A percentile compares a stretch with the other conserved stretches of the same genome.
These are phyloP conservation scores for Phalanger gymnotis DNA, from an alignment of 2,797 vertebrate species.

Conservation along the genomic window DNA sequence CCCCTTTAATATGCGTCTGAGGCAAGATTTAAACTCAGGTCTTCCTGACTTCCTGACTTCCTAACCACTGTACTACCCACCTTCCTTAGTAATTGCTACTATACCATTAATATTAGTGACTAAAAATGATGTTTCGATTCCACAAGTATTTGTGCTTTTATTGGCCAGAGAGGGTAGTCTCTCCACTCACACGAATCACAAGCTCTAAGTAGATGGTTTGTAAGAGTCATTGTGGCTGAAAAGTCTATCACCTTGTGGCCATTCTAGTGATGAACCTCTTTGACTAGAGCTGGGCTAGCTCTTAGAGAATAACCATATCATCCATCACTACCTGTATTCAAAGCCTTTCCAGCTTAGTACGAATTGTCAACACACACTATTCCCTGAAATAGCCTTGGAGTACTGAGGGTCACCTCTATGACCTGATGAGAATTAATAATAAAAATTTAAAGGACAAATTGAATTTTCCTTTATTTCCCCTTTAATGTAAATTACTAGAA, in stretches of 20 bases:
- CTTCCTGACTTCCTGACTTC: neutral
- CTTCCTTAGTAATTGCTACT: neutral
- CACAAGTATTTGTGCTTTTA: neutral
- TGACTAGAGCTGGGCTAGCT: neutral
- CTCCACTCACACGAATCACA: neutral
- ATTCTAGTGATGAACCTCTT: neutral
- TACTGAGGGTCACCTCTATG: neutral
- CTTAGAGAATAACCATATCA: neutral
- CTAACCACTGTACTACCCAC: neutral
- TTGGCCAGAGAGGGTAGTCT: neutral
- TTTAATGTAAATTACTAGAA: constrained; percentile 10
- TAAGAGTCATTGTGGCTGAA: neutral
- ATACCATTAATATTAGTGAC: neutral
- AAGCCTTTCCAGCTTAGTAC: neutral
- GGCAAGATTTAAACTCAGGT: neutral
- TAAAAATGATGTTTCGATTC: neutral
- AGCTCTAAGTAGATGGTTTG: neutral
- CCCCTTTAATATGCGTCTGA: neutral
- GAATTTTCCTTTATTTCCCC: neutral
- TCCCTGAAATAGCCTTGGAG: neutral
- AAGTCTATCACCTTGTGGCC: neutral
- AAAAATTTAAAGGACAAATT: neutral
- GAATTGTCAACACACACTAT: neutral
- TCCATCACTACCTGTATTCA: neutral
- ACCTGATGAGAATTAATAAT: neutral